Percentiles rank a stretch among this genome's conserved stretches.
Evolutionary conservation across 2,888 invertebrate genomes (phyloP).

Genomic region (Sicus ferrugineus): DNA sequence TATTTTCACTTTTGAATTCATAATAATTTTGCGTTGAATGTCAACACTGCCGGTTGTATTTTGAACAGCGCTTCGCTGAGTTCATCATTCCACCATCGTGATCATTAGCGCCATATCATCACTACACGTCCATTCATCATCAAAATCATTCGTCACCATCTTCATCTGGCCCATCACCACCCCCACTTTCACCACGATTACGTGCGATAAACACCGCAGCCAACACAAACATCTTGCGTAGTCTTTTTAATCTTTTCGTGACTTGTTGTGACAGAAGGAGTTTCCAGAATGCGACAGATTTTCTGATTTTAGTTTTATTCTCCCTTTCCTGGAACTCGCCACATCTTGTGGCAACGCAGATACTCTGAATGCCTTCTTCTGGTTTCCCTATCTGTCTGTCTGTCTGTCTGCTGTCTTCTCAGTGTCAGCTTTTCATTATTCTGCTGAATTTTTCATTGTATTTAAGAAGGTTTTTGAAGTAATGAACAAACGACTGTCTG

Average conservation of each 20-base stretch:
- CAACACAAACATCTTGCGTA: too few relatives aligned
- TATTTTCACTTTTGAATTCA: too few relatives aligned
- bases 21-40: too few relatives aligned
- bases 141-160: neutral
- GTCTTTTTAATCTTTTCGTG: conserved; percentile 1
- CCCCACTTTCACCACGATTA: too few relatives aligned
- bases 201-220: too few relatives aligned
- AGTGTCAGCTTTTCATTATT: conserved; percentile 12
- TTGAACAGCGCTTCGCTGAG: too few relatives aligned
- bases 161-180: neutral
- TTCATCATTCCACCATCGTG: neutral
- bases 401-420: neutral
- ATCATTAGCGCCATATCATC: neutral
- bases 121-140: neutral
- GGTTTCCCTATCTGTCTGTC: conserved; percentile 3
- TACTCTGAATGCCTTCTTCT: too few relatives aligned
- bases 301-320: too few relatives aligned
- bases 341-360: too few relatives aligned
- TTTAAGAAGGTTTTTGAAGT: neutral
- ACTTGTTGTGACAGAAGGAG: conserved; percentile 15
- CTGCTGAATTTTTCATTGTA: conserved; percentile 13
- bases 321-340: too few relatives aligned
- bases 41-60: too few relatives aligned
- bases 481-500: conserved; percentile 20
- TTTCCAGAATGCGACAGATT: too few relatives aligned